Evolutionary conservation across 1,140 invertebrate species (phyloP).

Genomic region (Drosophila ercepeae): DNA sequence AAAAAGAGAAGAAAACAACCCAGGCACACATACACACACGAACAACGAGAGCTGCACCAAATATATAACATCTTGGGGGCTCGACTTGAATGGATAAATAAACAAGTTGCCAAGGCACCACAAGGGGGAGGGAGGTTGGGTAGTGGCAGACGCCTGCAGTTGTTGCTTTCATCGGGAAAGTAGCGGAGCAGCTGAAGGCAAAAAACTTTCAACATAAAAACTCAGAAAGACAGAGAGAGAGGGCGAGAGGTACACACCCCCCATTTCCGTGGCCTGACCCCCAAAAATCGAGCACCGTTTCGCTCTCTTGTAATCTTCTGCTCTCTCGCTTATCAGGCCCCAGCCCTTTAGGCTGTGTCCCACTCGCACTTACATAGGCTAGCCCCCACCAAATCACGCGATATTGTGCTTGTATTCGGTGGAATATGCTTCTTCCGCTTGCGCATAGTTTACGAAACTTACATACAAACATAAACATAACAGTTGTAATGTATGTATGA

Average conservation of each 20-base stretch:
- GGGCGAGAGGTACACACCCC: conserved; percentile 20
- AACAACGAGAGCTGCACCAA: conserved; percentile 29
- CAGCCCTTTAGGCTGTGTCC: neutral
- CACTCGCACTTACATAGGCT: neutral
- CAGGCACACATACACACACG: neutral
- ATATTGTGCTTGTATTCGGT: conserved; percentile 45
- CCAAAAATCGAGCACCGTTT: conserved; percentile 18
- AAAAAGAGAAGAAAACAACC: conserved; percentile 14
- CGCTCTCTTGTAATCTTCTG: conserved; percentile 3
- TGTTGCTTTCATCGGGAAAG: conserved; percentile 17
- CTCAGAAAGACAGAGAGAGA: neutral
- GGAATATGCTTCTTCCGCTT: conserved; percentile 40
- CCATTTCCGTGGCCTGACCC: conserved; percentile 36
- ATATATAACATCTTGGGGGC: conserved; percentile 48
- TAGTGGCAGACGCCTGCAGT: conserved; percentile 15
- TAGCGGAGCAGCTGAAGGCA: conserved; percentile 11
- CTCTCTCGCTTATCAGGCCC: neutral
- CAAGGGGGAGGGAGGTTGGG: neutral
- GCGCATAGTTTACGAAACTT: conserved; percentile 27
- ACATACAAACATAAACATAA: conserved; percentile 1
- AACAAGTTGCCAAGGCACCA: conserved; percentile 43
- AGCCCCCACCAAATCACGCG: conserved; percentile 31
- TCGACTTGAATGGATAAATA: conserved; percentile 44
- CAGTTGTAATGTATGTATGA: neutral
- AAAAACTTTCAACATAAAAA: conserved; percentile 39